Evolutionary conservation across 2,888 invertebrate species (phyloP), one percentile per base, ranked within the genome.

Genomic region (Thelaira solivaga): DNA sequence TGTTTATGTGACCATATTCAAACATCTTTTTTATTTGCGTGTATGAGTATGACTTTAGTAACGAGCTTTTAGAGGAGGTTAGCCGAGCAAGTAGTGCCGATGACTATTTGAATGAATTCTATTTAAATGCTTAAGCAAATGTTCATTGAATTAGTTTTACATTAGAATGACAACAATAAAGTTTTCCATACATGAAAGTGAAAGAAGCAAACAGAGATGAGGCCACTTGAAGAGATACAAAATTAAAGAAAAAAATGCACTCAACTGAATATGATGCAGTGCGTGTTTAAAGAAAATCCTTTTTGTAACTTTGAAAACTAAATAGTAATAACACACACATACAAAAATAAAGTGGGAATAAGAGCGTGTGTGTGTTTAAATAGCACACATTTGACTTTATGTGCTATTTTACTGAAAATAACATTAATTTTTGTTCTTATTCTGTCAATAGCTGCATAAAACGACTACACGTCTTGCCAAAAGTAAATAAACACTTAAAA

Each of bases 141-240:
- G n/a, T n/a, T n/a, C n/a, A n/a, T n/a, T n/a, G n/a, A n/a, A n/a
- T n/a, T n/a, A n/a, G n/a, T n/a, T n/a, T 69, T 59, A 55, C 16
- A 16, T n/a, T 47, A 69, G 7, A 68, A 45, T n/a, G 39, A 39
- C 31, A 51, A 43, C 43, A 24, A 45, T 26, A 24, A n/a, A 68
- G 4, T 8, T 57, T 26, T 68, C 36, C 13, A 57, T 26, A 20
- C 29, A 68, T 34, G 26, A 13, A 41, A 36, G n/a, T n/a, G n/a
- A n/a, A 26, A 53, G 36, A 18, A 13, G 16, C 13, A 51, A 62
- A 36, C 10, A 20, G 11, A 20, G 43, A 26, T 10, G 29, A 36
- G 31, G 51, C 45, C 53, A 72, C 62, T 72, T 45, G 36, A 62
- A 47, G n/a, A n/a, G n/a, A n/a, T n/a, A n/a, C n/a, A n/a, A n/a